phyloP scores from a whole-genome alignment of 2,797 vertebrate species.

The Sebastes steindachneri region DNA sequence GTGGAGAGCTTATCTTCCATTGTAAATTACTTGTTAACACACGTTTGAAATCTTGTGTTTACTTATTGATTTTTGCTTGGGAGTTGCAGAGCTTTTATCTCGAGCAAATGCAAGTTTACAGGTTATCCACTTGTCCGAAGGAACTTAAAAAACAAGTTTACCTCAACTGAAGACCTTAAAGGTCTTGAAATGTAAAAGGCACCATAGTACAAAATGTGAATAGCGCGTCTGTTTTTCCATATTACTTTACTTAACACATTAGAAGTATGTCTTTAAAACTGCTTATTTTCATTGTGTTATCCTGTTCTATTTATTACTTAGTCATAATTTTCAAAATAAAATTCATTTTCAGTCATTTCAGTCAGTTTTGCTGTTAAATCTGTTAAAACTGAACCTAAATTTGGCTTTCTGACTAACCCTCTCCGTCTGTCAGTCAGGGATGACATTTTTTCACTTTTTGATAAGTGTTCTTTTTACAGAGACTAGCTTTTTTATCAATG shows the following conservation, averaged over 20 bases:
- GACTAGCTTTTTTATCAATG: neutral
- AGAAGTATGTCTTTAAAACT: neutral
- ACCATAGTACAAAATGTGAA: neutral
- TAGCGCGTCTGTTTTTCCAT: neutral
- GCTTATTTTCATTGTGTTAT: neutral
- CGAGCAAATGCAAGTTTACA: slow-evolving; percentile 40
- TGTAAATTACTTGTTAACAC: slow-evolving; percentile 72
- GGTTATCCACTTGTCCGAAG: slow-evolving; percentile 15
- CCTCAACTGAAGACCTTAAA: neutral
- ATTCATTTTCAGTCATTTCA: too few species aligned
- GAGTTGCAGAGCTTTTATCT: slow-evolving; percentile 44
- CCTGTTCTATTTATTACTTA: neutral
- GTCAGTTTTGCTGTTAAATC: neutral
- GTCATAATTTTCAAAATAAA: neutral
- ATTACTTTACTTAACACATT: neutral
- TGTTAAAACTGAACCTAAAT: neutral
- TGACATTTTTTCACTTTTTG: neutral
- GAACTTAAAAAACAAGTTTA: neutral
- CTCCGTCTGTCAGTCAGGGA: neutral
- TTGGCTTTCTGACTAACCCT: neutral
- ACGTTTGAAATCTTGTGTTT: slow-evolving; percentile 54
- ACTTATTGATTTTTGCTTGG: slow-evolving; percentile 56
- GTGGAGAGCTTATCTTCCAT: slow-evolving; percentile 54
- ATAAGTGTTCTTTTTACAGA: neutral
- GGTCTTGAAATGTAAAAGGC: neutral